Percentiles rank a stretch among this genome's conserved stretches.
phyloP scores from a whole-genome alignment of 2,113 vertebrate genomes.

The Tichodroma muraria region DNA sequence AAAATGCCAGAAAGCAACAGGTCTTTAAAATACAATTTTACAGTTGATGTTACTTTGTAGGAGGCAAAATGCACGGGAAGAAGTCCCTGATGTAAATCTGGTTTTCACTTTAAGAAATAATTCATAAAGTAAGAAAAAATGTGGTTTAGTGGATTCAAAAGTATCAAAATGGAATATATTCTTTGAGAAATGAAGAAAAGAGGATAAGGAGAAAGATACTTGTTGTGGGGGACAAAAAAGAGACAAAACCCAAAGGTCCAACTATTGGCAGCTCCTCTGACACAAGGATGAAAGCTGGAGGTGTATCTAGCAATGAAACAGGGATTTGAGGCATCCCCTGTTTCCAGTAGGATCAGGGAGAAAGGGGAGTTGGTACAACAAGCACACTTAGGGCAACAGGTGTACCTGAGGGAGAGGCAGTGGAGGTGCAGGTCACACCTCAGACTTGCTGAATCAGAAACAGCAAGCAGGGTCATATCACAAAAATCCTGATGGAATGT shows the following conservation, averaged over 20 bases:
- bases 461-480: rapidly evolving
- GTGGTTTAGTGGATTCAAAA: not conserved
- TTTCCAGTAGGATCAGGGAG: not conserved
- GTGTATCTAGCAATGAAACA: rapidly evolving
- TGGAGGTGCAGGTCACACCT: not conserved
- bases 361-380: rapidly evolving
- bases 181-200: not conserved
- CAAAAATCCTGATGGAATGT: not conserved
- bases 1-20: not conserved
- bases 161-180: not conserved
- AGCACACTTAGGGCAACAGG: not conserved
- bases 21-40: not conserved
- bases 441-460: not conserved
- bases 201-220: not conserved
- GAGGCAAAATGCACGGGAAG: not conserved
- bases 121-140: not conserved
- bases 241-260: not conserved
- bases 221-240: not conserved
- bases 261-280: rapidly evolving
- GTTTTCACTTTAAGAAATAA: not conserved
- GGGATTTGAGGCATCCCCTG: not conserved
- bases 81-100: not conserved
- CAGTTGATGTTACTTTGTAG: not conserved
- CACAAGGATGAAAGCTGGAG: not conserved
- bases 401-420: not conserved